Percentiles rank a stretch among this genome's conserved stretches.
phyloP scores from a whole-genome alignment of 2,113 vertebrate species.

The Lynx canadensis region DNA sequence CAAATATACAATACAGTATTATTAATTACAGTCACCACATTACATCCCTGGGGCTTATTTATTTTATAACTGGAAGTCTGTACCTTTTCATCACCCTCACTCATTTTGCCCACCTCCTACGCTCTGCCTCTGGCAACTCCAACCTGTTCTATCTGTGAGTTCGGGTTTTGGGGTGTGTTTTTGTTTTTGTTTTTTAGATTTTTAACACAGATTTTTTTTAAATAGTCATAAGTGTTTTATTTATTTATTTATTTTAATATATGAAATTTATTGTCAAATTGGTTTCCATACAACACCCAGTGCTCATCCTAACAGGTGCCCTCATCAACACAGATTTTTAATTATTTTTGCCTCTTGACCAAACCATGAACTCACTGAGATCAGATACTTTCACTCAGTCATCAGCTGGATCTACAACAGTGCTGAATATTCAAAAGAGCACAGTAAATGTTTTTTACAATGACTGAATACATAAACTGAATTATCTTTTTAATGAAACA shows the following conservation, averaged over 20 bases:
- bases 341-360: slow-evolving; percentile 33
- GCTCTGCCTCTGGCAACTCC: neutral
- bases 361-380: neutral
- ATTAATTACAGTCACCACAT: neutral
- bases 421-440: slow-evolving; percentile 5
- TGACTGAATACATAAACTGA: slow-evolving; percentile 34
- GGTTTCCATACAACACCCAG: too few species aligned
- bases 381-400: slow-evolving; percentile 14
- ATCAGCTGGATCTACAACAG: neutral
- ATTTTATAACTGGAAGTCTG: neutral
- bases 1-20: neutral
- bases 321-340: neutral
- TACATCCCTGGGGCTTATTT: neutral
- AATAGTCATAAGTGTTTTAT: too few species aligned
- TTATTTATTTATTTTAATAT: too few species aligned
- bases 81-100: neutral
- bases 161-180: neutral
- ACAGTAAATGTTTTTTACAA: slow-evolving; percentile 9
- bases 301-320: too few species aligned
- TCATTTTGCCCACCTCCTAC: neutral
- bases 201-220: slow-evolving; percentile 1
- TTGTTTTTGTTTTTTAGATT: neutral
- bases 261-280: too few species aligned
- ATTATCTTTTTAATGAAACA: neutral
- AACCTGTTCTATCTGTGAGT: neutral